phyloP scores from a whole-genome alignment of 2,113 vertebrate species.

The Nerophis lumbriciformis region DNA sequence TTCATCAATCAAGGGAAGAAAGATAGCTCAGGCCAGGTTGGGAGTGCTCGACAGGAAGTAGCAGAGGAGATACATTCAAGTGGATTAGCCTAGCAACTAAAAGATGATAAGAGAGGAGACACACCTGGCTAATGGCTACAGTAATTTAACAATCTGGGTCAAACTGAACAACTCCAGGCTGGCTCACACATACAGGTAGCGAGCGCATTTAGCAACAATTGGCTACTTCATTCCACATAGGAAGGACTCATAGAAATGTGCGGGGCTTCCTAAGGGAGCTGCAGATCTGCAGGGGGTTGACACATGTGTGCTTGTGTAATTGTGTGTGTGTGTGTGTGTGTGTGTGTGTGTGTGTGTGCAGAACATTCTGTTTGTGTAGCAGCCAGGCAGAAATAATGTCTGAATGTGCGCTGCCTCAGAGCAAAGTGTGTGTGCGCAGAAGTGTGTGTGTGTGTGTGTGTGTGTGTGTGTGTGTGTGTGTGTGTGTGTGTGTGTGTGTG shows the following conservation, averaged over 20 bases:
- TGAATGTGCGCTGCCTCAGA: too few species aligned
- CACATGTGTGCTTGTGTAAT: constrained; percentile 22
- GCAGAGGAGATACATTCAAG: constrained; percentile 5
- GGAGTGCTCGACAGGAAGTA: constrained; percentile 26
- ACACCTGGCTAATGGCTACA: constrained; percentile 9
- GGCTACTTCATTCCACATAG: constrained; percentile 23
- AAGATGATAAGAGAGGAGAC: constrained; percentile 4
- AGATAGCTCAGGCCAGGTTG: constrained; percentile 18
- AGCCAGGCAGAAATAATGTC: too few species aligned
- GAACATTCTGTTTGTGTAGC: too few species aligned
- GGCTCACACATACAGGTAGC: neutral
- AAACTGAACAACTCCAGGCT: constrained; percentile 14
- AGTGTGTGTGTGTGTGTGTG: neutral
- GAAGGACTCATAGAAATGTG: constrained; percentile 53
- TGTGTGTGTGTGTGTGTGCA: neutral
- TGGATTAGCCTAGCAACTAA: constrained; percentile 9
- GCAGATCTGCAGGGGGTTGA: constrained; percentile 29
- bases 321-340: constrained; percentile 4
- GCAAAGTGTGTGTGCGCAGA: constrained; percentile 4
- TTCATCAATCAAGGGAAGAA: constrained; percentile 52
- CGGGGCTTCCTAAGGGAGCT: constrained; percentile 44
- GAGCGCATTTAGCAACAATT: constrained; percentile 12
- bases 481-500: too few species aligned
- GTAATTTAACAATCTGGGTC: constrained; percentile 27
- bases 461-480: too few species aligned